Evolutionary conservation across 2,113 vertebrate genomes (phyloP).

Genomic region (Sialia sialis): DNA sequence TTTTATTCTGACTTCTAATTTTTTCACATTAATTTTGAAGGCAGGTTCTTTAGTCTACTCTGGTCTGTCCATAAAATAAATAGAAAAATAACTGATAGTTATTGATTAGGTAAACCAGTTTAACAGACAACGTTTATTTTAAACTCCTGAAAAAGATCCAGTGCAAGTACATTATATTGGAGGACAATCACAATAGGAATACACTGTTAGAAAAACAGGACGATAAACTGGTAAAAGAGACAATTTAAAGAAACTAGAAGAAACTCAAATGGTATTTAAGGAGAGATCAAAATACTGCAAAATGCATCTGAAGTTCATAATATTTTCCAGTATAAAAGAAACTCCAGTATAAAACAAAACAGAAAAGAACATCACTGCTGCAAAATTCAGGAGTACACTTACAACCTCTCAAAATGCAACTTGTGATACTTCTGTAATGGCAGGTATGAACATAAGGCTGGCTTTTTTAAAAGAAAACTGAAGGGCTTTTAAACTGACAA

Average conservation of each 20-base stretch:
- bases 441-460: background rate
- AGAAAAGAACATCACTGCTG: background rate
- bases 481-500: background rate
- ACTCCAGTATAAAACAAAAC: too few species aligned
- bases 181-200: background rate
- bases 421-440: background rate
- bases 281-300: background rate
- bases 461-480: background rate
- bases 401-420: background rate
- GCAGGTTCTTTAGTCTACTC: background rate
- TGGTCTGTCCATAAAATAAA: background rate
- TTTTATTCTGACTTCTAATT: background rate
- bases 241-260: background rate
- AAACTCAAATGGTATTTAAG: background rate
- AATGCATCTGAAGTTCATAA: background rate
- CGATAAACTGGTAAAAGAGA: background rate
- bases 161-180: background rate
- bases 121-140: background rate
- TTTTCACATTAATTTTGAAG: background rate
- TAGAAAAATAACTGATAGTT: background rate
- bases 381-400: background rate
- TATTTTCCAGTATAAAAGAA: background rate
- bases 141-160: background rate
- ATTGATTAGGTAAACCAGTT: background rate
- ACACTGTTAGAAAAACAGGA: background rate